Evolutionary conservation across 2,888 invertebrate species (phyloP).

Genomic region (Synergus umbraculus): DNA sequence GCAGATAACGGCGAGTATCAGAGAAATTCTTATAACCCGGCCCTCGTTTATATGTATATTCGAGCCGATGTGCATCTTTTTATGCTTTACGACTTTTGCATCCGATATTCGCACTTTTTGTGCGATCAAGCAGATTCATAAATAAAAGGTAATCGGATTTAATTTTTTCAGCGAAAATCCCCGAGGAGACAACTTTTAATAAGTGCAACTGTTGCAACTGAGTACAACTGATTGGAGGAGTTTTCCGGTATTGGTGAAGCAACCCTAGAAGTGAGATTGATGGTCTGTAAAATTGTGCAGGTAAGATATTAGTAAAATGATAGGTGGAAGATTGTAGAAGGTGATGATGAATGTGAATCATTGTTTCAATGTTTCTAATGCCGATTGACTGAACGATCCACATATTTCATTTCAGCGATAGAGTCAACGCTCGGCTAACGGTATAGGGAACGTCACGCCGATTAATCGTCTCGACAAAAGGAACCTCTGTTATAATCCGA

Average conservation of each 20-base stretch:
- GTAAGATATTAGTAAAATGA: conserved; percentile 15
- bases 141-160: background rate
- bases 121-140: background rate
- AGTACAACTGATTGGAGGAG: background rate
- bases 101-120: background rate
- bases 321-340: conserved; percentile 7
- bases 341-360: conserved; percentile 46
- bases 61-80: conserved; percentile 25
- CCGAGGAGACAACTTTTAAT: background rate
- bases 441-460: conserved; percentile 57
- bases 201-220: background rate
- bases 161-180: background rate
- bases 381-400: conserved; percentile 50
- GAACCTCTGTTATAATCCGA: conserved; percentile 59
- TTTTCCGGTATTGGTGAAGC: background rate
- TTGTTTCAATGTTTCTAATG: conserved; percentile 45
- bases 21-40: conserved; percentile 15
- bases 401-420: conserved; percentile 54
- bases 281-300: background rate
- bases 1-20: conserved; percentile 38
- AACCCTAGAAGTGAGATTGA: background rate
- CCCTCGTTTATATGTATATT: conserved; percentile 39
- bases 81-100: conserved; percentile 4
- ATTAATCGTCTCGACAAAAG: conserved; percentile 66
- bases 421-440: conserved; percentile 67